These are phyloP conservation scores for Chauna torquata DNA, from an alignment of 2,113 vertebrate species.

Conservation along the genomic window DNA sequence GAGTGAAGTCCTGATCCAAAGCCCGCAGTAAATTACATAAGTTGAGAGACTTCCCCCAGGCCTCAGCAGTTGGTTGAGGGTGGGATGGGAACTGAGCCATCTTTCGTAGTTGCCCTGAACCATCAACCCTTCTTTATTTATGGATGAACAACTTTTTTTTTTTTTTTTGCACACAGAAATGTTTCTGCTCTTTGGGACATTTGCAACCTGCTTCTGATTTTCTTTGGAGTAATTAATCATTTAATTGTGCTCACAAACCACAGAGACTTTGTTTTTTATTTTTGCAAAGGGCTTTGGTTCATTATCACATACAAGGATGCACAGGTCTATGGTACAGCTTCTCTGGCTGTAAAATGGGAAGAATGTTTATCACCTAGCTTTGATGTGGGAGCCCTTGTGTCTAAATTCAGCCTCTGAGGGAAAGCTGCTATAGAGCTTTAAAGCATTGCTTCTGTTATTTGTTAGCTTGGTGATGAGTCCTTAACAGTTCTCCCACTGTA, in stretches of 20 bases:
- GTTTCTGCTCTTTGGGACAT: background rate
- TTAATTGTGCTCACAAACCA: background rate
- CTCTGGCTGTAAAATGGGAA: background rate
- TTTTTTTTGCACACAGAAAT: background rate
- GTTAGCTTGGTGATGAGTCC: background rate
- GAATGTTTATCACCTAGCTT: background rate
- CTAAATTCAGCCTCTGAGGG: background rate
- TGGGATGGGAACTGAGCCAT: background rate
- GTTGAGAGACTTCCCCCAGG: background rate
- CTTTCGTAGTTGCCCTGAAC: background rate
- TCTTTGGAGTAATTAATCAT: background rate
- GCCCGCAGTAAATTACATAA: background rate
- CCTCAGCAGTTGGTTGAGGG: too few species aligned
- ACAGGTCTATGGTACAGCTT: fast-evolving
- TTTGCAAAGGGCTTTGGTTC: background rate
- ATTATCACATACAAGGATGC: background rate
- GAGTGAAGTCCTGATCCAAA: background rate
- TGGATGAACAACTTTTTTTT: background rate
- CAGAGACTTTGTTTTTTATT: background rate
- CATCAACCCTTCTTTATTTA: background rate
- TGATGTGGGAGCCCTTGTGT: background rate
- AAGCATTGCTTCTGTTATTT: background rate
- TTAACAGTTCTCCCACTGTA: background rate
- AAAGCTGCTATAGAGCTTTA: background rate
- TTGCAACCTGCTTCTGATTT: background rate